Base-by-base conservation (phyloP, 1,140 invertebrate genomes). In the Diorhabda sublineata region DNA sequence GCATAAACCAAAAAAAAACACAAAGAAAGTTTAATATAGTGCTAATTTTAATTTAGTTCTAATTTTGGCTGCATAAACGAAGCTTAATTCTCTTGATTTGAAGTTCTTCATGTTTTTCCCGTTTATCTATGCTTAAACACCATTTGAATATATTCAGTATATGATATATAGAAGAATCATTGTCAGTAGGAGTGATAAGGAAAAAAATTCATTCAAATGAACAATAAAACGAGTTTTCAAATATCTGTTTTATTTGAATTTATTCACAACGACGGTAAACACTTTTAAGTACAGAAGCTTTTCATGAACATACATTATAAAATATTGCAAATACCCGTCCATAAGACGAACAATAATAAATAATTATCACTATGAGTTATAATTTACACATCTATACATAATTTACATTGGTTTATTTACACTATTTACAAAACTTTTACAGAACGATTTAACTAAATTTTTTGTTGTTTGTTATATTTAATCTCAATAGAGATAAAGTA, bases 241-340 rank as follows among this genome's bases (percentile, higher is more conserved):
- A 44, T 42, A 44, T 62, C 45, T 44, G 45, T 61, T 67, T 67
- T 42, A 68, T 71, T 71, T 73, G 26, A 26, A 68, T 74, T 77
- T 71, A 74, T 76, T 73, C 73, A 77, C 75, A 77, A 69, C 73
- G 71, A 77, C 71, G 70, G 69, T 74, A 73, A 63, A 72, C 65
- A 70, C 58, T 67, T 63, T 71, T 76, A 74, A 73, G 70, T 75
- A 73, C 74, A 75, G 68, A 76, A 77, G 76, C 76, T 71, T 69
- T 66, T 58, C 71, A 70, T 58, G 57, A 66, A 73, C 69, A 74
- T 66, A 73, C 66, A 72, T 71, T 73, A 65, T 71, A 73, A 75
- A 74, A 75, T 75, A 75, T 75, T 75, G 74, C 74, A 75, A 68
- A 64, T 71, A 75, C 74, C 74, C 74, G 74, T 75, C 74, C 41